Percentiles rank a stretch among this genome's conserved stretches.
phyloP scores from a whole-genome alignment of 2,888 invertebrate genomes.

The Agrotis puta region DNA sequence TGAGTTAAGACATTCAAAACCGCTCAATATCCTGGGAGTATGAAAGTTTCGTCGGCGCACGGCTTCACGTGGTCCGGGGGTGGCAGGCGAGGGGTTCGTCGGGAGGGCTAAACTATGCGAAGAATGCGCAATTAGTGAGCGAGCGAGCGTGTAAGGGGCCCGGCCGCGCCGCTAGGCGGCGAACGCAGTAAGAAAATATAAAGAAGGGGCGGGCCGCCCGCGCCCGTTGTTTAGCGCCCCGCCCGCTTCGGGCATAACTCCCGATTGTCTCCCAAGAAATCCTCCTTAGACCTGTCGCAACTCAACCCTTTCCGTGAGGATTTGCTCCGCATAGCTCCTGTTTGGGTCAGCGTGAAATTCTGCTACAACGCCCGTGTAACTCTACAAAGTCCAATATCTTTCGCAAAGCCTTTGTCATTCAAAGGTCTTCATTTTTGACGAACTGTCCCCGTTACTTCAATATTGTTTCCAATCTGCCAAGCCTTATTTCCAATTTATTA shows the following conservation, averaged over 20 bases:
- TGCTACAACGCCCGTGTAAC: conserved; percentile 81
- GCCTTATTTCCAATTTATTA: conserved; percentile 40
- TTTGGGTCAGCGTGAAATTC: conserved; percentile 90
- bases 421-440: conserved; percentile 68
- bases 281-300: conserved; percentile 89
- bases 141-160: conserved; percentile 93
- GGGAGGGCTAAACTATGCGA: conserved; percentile 97
- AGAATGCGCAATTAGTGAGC: conserved; percentile 99
- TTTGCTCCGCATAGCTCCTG: conserved; percentile 88
- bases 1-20: conserved; percentile 91
- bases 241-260: conserved; percentile 90
- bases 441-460: conserved; percentile 37
- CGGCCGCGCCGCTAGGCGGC: conserved; percentile 91
- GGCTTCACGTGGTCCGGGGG: conserved; percentile 90
- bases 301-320: conserved; percentile 89
- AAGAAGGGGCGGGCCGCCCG: conserved; percentile 92
- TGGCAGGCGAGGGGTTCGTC: conserved; percentile 90
- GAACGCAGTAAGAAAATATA: conserved; percentile 93
- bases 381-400: conserved; percentile 80
- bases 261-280: conserved; percentile 90
- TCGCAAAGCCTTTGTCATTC: conserved; percentile 71
- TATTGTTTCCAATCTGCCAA: conserved; percentile 23
- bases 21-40: conserved; percentile 91
- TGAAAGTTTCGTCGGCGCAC: conserved; percentile 91
- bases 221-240: conserved; percentile 91